Evolutionary conservation across 2,888 invertebrate genomes (phyloP).

Genomic region (Dorcus parallelipipedus): DNA sequence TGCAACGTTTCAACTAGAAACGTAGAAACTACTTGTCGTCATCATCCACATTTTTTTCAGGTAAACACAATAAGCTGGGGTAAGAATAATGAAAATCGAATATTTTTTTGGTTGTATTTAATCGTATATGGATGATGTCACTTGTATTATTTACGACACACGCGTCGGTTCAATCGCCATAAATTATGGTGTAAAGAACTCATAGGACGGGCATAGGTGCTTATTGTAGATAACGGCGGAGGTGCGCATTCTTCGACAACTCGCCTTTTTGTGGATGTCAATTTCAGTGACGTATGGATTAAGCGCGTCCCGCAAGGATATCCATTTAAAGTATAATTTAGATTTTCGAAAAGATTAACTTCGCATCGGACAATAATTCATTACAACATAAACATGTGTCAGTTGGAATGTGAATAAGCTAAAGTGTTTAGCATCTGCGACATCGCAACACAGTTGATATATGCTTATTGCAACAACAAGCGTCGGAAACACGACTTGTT

Average conservation of each 20-base stretch:
- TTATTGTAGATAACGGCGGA: not conserved
- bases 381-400: conserved; percentile 9
- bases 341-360: conserved; percentile 3
- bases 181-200: not conserved
- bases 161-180: not conserved
- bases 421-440: conserved; percentile 17
- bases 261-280: no score
- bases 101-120: no score
- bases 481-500: conserved; percentile 7
- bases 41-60: no score
- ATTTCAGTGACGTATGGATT: no score
- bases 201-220: not conserved
- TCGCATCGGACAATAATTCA: conserved; percentile 1
- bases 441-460: conserved; percentile 8
- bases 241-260: no score
- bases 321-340: not conserved
- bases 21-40: no score
- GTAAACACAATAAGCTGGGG: no score
- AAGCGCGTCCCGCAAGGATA: not conserved
- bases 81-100: no score
- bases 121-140: no score
- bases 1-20: no score
- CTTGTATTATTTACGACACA: not conserved
- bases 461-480: conserved; percentile 15
- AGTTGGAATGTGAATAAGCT: conserved; percentile 13